Percentiles rank a stretch among this genome's conserved stretches.
Conservation (phyloP, 1,140 invertebrate genomes). For the Bombus superbus region DNA sequence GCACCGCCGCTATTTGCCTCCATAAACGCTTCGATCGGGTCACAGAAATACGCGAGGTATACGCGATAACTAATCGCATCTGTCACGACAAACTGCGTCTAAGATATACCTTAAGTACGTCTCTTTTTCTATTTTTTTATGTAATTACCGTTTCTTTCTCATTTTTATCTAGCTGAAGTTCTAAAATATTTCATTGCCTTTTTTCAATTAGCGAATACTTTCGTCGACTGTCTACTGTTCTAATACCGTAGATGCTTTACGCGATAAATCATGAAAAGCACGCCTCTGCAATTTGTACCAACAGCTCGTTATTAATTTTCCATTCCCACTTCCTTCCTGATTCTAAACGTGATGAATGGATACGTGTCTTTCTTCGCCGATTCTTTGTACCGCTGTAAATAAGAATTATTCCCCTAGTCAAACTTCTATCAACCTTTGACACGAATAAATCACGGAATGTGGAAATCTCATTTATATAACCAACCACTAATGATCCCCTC, state of each 20-base stretch:
- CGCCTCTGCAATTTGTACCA: neutral
- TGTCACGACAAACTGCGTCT: conserved; percentile 6
- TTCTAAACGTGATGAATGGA: neutral
- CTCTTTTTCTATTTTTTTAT: neutral
- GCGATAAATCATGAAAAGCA: neutral
- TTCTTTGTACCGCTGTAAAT: neutral
- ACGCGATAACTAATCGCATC: conserved; percentile 21
- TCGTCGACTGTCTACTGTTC: too few relatives aligned
- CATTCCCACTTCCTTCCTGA: neutral
- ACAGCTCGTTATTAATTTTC: neutral
- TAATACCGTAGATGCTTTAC: too few relatives aligned
- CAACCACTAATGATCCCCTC: too few relatives aligned
- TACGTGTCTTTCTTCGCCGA: neutral
- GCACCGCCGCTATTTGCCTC: conserved; percentile 32
- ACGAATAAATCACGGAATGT: neutral
- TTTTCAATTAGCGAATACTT: too few relatives aligned
- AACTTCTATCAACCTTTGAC: neutral
- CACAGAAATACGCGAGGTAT: conserved; percentile 6
- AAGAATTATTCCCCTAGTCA: neutral
- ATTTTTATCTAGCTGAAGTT: neutral
- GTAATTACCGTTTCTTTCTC: neutral
- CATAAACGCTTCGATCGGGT: conserved; percentile 21
- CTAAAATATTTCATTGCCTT: too few relatives aligned
- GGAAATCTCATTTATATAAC: too few relatives aligned
- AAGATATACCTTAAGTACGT: neutral